These are phyloP conservation scores for Pachycephus smyrnensis DNA, from an alignment of 2,888 invertebrate species.

Conservation along the genomic window DNA sequence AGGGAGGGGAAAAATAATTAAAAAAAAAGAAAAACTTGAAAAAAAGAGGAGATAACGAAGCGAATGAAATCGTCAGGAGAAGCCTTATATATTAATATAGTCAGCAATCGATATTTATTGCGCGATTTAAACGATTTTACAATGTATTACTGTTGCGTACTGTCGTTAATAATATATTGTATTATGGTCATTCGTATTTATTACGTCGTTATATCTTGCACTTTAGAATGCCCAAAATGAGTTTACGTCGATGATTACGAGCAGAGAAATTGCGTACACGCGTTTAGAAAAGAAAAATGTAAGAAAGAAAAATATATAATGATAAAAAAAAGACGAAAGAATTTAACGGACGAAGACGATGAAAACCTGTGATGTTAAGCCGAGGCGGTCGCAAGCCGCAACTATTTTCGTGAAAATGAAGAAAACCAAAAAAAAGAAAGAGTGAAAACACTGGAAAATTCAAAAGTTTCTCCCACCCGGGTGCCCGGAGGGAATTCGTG, in stretches of 20 bases:
- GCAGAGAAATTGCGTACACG: constrained; percentile 30
- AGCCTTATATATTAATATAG: constrained; percentile 37
- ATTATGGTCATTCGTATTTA: constrained; percentile 15
- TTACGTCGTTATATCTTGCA: constrained; percentile 28
- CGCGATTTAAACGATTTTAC: constrained; percentile 10
- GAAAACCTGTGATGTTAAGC: constrained; percentile 32
- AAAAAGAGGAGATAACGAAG: not conserved
- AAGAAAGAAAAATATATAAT: too few species aligned
- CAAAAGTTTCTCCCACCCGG: too few species aligned
- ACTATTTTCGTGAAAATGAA: constrained; percentile 25
- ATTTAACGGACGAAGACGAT: too few species aligned
- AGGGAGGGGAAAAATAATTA: constrained; percentile 13
- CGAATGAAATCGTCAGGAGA: constrained; percentile 18
- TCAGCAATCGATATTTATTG: constrained; percentile 36
- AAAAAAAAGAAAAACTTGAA: constrained; percentile 15
- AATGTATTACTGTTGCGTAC: constrained; percentile 5
- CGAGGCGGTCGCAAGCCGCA: constrained; percentile 29
- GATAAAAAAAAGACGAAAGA: too few species aligned
- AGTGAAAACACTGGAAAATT: too few species aligned
- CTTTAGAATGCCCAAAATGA: constrained; percentile 28
- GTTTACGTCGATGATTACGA: constrained; percentile 21
- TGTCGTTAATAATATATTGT: constrained; percentile 15
- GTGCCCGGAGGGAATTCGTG: not conserved
- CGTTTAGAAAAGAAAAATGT: not conserved
- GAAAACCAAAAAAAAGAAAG: too few species aligned